Evolutionary conservation across 2,888 invertebrate genomes (phyloP), one percentile per base, ranked within the genome.

Genomic region (Neoaliturus tenellus): DNA sequence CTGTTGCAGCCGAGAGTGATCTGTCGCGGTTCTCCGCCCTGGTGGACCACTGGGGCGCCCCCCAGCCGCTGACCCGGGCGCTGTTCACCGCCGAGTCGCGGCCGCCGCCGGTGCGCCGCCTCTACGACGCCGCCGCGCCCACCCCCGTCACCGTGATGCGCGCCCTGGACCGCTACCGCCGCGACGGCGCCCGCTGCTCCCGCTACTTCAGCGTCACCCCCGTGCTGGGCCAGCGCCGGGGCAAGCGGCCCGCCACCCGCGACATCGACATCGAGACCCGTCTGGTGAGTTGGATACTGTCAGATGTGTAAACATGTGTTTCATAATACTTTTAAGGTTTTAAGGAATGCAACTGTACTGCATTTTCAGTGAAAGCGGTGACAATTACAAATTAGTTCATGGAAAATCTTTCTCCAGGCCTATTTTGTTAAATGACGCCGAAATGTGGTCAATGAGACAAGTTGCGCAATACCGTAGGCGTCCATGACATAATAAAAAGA

Each of bases 251-350:
- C 14, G 62, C 62, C 62, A 31, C 25, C 5, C 92, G 95, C 86
- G 94, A 95, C 90, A 94, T 96, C 88, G 97, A 97, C 90, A 97
- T 97, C 89, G 97, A 97, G 92, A 97, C 96, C 85, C 93, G 95
- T 91, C 93, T 96, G 93, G 97, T 97, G 92, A 95, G 96, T 69
- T 28, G 6, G 8, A 39, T 12, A 39, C 39, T 39, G 12, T 8
- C 39, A 39, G 39, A 8, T 6, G 39, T 39, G 12, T 39, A 6
- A n/a, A 12, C 39, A 39, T 39, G 12, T 39, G 39, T 39, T 39
- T 39, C 39, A 8, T 6, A 39, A 39, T 8, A 12, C 6, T 6
- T 39, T 39, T 39, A 39, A n/a, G n/a, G n/a, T 39, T 39, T 39
- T 39, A 6, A 39, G 39, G 12, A 39, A 39, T 12, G 12, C 39